Evolutionary conservation across 2,113 vertebrate species (phyloP), one percentile per base, ranked within the genome.

Genomic region (Cathartes aura): DNA sequence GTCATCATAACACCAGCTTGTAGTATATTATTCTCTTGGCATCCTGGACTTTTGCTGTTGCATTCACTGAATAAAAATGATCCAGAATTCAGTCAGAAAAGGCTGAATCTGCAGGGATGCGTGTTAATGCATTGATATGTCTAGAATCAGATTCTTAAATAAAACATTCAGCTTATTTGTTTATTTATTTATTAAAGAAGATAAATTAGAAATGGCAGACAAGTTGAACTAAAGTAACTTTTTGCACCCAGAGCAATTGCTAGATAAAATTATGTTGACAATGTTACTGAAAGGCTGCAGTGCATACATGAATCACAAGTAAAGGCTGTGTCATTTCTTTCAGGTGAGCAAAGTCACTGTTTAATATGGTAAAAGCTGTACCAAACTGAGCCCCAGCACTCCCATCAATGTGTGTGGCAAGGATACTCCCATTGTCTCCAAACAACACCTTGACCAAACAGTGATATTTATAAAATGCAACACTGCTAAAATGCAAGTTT

Each of bases 61-160:
- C 74, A 73, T 86, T 94, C 90, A 72, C 84, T 80, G 76, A 93
- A 91, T 94, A 92, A 92, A 97, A 96, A 97, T 93, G 89, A 90
- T 97, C 70, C 68, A 73, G 64, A 96, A 97, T 98, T 94, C 96
- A 95, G 96, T 98, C 96, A 97, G 90, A 82, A 96, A 88, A 89
- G 79, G 56, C 90, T 92, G 71, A 79, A 67, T 95, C 96, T 97
- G 24, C 71, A 89, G 93, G 85, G 95, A 97, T 72, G 67, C 3
- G 34, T 95, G 63, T 96, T 95, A 97, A 96, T 88, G 45, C 85
- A 84, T 75, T 96, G 88, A 96, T 97, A 74, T 81, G 70, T 97
- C 84, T 93, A 82, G 90, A 98, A 93, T 97, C 97, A 87, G 82
- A 75, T 97, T 96, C 91, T 97, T 97, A 96, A 98, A 95, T 97